Evolutionary conservation across 2,888 invertebrate species (phyloP).

Genomic region (Phortica okadai): DNA sequence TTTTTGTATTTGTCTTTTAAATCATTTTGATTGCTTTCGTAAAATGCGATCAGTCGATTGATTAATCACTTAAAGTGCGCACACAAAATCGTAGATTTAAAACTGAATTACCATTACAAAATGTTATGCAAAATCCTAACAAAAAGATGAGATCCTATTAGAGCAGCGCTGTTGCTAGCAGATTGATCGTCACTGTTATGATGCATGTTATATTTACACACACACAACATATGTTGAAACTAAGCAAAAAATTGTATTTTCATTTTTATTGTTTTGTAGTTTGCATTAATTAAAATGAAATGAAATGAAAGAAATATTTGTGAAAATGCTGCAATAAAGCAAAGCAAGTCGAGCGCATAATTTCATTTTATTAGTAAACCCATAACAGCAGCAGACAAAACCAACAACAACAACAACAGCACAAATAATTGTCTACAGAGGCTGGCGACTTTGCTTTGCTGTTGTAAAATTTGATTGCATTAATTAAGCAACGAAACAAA

Average conservation of each 20-base stretch:
- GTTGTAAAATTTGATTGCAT: conserved; percentile 63
- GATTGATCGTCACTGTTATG: too few relatives aligned
- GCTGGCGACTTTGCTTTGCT: conserved; percentile 18
- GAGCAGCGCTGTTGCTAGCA: too few relatives aligned
- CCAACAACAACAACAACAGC: conserved; percentile 33
- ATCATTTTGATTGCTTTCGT: too few relatives aligned
- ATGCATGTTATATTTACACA: too few relatives aligned
- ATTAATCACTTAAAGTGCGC: too few relatives aligned
- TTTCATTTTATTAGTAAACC: conserved; percentile 62
- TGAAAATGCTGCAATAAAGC: conserved; percentile 33
- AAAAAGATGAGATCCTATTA: too few relatives aligned
- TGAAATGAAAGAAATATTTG: neutral
- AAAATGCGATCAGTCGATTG: too few relatives aligned
- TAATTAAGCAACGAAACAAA: conserved; percentile 58
- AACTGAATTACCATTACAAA: too few relatives aligned
- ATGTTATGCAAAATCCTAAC: too few relatives aligned
- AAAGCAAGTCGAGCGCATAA: conserved; percentile 68
- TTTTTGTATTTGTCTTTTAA: too few relatives aligned
- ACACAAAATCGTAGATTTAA: too few relatives aligned
- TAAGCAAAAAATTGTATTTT: neutral
- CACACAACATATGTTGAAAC: too few relatives aligned
- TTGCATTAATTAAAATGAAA: neutral
- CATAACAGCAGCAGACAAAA: conserved; percentile 34
- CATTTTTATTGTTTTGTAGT: neutral
- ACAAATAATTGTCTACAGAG: conserved; percentile 34